Evolutionary conservation across 2,797 vertebrate species (phyloP).

Genomic region (Argyrosomus regius): DNA sequence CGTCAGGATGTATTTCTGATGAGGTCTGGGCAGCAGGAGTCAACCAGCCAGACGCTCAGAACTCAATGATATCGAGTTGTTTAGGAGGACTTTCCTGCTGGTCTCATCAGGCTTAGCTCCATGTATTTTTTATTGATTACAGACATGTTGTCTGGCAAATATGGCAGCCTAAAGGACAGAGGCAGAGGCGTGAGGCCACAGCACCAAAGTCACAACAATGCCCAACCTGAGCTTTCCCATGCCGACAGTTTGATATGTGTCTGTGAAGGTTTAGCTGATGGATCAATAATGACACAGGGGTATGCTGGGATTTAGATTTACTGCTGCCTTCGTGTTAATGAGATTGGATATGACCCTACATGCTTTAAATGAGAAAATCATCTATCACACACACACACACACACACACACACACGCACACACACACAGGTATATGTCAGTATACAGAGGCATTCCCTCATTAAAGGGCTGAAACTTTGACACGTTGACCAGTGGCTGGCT

Average conservation of each 20-base stretch:
- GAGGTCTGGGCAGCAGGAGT: not conserved
- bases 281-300: conserved; percentile 17
- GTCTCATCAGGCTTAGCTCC: conserved; percentile 36
- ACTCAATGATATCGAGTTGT: conserved; percentile 66
- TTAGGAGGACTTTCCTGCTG: conserved; percentile 28
- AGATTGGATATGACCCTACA: conserved; percentile 8
- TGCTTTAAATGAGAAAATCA: conserved; percentile 19
- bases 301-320: conserved; percentile 11
- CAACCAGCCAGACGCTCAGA: conserved; percentile 30
- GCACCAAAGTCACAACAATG: conserved; percentile 5
- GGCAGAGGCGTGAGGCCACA: not conserved
- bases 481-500: conserved; percentile 42
- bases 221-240: not conserved
- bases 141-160: conserved; percentile 39
- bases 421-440: not conserved
- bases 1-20: not conserved
- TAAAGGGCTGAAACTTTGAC: conserved; percentile 46
- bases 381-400: not conserved
- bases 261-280: conserved; percentile 7
- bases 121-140: conserved; percentile 56
- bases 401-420: not conserved
- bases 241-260: not conserved
- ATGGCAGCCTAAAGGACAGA: conserved; percentile 3
- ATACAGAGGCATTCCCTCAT: conserved; percentile 33
- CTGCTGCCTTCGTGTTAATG: not conserved